Percentiles rank a stretch among this genome's conserved stretches.
Evolutionary conservation across 2,797 vertebrate species (phyloP).

Genomic region (Discoglossus pictus): DNA sequence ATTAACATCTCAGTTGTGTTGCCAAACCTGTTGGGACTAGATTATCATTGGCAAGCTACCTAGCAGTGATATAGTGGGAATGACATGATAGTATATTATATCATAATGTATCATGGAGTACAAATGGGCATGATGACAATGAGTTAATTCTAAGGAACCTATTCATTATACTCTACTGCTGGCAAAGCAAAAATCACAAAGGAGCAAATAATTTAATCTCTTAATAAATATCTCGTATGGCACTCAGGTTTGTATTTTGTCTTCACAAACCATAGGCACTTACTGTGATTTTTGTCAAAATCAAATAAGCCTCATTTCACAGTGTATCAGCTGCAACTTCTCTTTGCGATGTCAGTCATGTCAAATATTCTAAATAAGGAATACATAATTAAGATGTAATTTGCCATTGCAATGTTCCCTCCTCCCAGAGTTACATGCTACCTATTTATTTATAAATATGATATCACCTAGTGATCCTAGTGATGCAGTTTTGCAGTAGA

Average conservation of each 20-base stretch:
- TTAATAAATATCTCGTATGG: conserved; percentile 2
- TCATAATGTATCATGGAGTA: not conserved
- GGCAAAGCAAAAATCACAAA: not conserved
- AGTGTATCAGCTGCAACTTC: no score
- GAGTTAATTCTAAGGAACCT: not conserved
- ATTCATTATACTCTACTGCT: conserved; percentile 6
- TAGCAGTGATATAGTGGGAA: not conserved
- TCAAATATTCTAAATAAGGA: no score
- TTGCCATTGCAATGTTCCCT: no score
- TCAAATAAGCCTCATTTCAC: no score
- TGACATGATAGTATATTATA: conserved; percentile 5
- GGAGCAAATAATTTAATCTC: not conserved
- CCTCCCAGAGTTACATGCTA: no score
- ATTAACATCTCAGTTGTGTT: not conserved
- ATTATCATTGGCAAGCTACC: conserved; percentile 4
- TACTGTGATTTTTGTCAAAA: no score
- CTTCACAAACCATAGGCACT: no score
- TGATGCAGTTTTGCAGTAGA: no score
- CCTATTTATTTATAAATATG: no score
- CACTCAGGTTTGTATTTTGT: not conserved
- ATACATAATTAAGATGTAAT: no score
- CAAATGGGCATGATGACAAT: not conserved
- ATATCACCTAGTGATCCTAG: no score
- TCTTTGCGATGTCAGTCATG: no score
- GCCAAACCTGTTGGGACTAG: conserved; percentile 5